Evolutionary conservation across 2,888 invertebrate species (phyloP), one percentile per base, ranked within the genome.

Genomic region (Dusona sp.): DNA sequence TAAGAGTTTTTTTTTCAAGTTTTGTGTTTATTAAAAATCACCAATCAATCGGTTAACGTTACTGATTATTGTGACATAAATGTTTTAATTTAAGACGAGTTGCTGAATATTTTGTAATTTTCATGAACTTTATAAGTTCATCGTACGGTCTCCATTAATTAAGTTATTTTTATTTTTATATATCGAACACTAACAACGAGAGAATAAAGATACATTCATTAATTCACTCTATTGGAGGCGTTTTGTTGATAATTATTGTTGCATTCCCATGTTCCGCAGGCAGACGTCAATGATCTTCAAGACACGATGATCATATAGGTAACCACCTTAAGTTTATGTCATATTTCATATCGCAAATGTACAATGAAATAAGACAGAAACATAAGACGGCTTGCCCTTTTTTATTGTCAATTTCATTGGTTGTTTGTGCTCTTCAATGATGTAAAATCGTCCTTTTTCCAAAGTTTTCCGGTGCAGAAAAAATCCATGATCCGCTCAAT

Each of bases 291-390:
- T 9, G 42, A 75, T 79, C 65, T 79, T 68, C 38, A 73, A 33
- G 9, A 25, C 48, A 88, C 80, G 93, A 91, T 89, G 94, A 92
- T 92, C 89, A 92, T 93, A 93, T 93, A 94, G 93, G 92, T 90
- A 94, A 93, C 94, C 94, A 93, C 91, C 94, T 94, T 93, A 94
- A 94, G 94, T 94, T 94, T 94, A 92, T 93, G 94, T 93, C 93
- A 94, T 94, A 94, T 94, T 94, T 94, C 94, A 93, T 93, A 93
- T 93, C 91, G 90, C 88, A 92, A 93, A 90, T 92, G 89, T 92
- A 94, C 91, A 93, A 93, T 94, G 94, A 94, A 94, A 94, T 94
- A 94, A 94, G 93, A 94, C 94, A 94, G 94, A 94, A 94, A 94
- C 94, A 94, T 94, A 93, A 94, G 94, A 93, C 93, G 93, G 94